Evolutionary conservation across 1,140 invertebrate genomes (phyloP), one percentile per base, ranked within the genome.

Genomic region (Drosophila repletoides): DNA sequence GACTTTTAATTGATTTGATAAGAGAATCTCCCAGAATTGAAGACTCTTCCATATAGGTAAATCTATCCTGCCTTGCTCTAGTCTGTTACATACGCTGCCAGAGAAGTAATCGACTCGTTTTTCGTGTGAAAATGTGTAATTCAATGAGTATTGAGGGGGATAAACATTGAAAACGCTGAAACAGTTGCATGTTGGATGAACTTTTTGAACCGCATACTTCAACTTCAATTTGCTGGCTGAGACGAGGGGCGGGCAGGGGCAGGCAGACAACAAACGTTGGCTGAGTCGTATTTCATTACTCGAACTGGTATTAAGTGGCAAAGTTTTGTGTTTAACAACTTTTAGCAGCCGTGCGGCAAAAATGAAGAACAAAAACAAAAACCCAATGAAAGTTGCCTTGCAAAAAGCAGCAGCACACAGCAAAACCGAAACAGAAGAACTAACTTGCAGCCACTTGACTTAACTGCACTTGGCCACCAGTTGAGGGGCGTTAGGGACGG

Each of bases 311-410:
- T 84, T 84, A 84, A 84, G 79, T 84, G 75, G 79, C 79, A 84
- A 84, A 84, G 66, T 84, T 84, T 84, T 86, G 79, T 84, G 79
- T 84, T 84, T 84, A 84, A 86, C 80, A 84, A 84, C 80, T 86
- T 84, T 84, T 65, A 80, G 80, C 66, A 80, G 75, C 55, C 80
- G 66, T 58, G 71, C 67, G 40, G 75, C 67, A 86, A 84, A 86
- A 79, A 72, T 67, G 66, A 80, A 71, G 61, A 71, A 84, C 63
- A 79, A 70, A 72, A 70, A 61, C 60, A n/a, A n/a, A n/a, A n/a
- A n/a, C n/a, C 31, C 51, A 19, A 76, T 46, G 63, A 84, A 83
- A 72, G 72, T 84, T 84, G 36, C 34, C 51, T 24, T 31, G 26
- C 33, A 67, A 61, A 56, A 53, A 53, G 53, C 45, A 52, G 19